A percentile compares a stretch with the other conserved stretches of the same genome.
Evolutionary conservation across 2,888 invertebrate species (phyloP).

Genomic region (Trypoxylon attenuatum): DNA sequence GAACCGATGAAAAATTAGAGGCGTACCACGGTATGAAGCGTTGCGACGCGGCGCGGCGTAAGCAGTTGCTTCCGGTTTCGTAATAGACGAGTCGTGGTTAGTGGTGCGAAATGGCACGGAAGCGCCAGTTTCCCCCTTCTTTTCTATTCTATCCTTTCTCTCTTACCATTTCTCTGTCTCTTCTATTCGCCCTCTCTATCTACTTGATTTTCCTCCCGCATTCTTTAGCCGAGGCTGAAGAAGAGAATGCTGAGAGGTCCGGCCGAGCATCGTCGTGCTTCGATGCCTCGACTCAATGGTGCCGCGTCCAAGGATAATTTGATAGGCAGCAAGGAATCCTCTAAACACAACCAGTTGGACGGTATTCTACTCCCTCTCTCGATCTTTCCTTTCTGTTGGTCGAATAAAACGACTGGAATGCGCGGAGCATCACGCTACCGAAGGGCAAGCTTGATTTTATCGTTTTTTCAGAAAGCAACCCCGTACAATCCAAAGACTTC

Average conservation of each 20-base stretch:
- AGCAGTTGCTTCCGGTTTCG: constrained; percentile 43
- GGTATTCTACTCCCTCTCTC: constrained; percentile 8
- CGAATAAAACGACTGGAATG: constrained; percentile 13
- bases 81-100: constrained; percentile 40
- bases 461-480: neutral
- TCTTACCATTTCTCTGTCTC: too few relatives aligned
- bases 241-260: neutral
- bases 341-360: constrained; percentile 9
- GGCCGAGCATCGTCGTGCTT: constrained; percentile 34
- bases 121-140: constrained; percentile 33
- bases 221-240: constrained; percentile 37
- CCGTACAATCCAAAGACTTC: neutral
- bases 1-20: constrained; percentile 22
- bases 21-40: constrained; percentile 2
- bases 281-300: constrained; percentile 40
- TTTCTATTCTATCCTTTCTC: too few relatives aligned
- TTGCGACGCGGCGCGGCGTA: constrained; percentile 11
- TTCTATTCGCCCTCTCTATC: too few relatives aligned
- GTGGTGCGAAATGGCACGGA: constrained; percentile 54
- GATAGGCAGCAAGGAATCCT: constrained; percentile 34
- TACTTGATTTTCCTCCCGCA: too few relatives aligned
- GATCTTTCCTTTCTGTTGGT: constrained; percentile 11
- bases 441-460: constrained; percentile 6
- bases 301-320: constrained; percentile 29
- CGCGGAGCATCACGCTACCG: constrained; percentile 20